Evolutionary conservation across 2,888 invertebrate species (phyloP), one percentile per base, ranked within the genome.

Genomic region (Smittia aterrima): DNA sequence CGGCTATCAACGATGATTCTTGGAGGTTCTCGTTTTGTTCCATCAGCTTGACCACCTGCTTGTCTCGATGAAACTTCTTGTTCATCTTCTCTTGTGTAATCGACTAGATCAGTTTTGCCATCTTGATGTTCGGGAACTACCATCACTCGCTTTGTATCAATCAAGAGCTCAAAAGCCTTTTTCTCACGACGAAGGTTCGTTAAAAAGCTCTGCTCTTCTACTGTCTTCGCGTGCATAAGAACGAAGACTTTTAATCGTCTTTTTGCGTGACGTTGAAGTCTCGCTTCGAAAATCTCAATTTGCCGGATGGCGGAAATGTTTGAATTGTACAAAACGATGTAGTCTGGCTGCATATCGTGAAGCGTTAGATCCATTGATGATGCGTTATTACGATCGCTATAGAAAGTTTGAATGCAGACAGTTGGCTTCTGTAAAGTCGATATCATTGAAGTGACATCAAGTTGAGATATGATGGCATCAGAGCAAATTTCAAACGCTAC

Each of bases 141-240:
- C 93, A 95, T 92, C 75, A 95, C 96, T 79, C 92, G 91, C 86
- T 98, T 98, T 27, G 95, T 92, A 80, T 91, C 89, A 78, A 99
- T 97, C 53, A 99, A 86, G 78, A 87, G 85, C 80, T 98, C 97
- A 82, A 99, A 98, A 0, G 98, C 93, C 79, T 93, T 90, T 81
- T 98, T 98, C 83, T 99, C 99, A 76, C 92, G 87, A 76, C 95
- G 87, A 74, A 99, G 84, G 0, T 92, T 88, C 0, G 96, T 96
- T 40, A 99, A 85, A 83, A 97, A 99, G 1, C 93, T 90, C 84
- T 99, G 98, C 82, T 99, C 99, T 83, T 99, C 99, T 0, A 96
- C 94, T 6, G 98, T 98, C 76, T 92, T 92, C 9, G 90, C 90
- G 81, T 97, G 96, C 77, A 97, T 88, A 67, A 99, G 81, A 79